These are phyloP conservation scores for Oceanodroma leucorhoa DNA, from an alignment of 2,797 vertebrate genomes.

Conservation along the genomic window DNA sequence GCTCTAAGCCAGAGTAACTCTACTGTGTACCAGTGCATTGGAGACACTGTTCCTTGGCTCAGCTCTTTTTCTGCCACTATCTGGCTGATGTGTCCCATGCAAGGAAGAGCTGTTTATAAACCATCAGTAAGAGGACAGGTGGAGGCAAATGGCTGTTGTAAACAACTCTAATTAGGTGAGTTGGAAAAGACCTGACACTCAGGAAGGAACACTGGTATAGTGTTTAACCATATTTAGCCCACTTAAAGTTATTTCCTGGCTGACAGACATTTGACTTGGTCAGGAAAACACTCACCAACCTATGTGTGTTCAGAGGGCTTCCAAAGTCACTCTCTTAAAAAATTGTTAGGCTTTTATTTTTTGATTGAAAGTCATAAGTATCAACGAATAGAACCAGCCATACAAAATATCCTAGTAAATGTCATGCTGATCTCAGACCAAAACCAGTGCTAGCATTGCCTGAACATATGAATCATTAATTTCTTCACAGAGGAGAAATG, in stretches of 20 bases:
- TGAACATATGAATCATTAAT: not conserved
- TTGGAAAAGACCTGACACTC: not conserved
- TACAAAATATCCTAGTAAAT: not conserved
- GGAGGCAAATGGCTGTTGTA: not conserved
- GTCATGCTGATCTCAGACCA: not conserved
- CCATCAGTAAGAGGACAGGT: not conserved
- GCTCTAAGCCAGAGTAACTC: not conserved
- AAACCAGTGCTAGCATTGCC: not conserved
- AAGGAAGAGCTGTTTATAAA: not conserved
- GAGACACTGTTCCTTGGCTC: not conserved
- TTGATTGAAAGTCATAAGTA: not conserved
- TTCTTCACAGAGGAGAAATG: not conserved
- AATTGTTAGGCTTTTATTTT: not conserved
- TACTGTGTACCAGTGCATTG: not conserved
- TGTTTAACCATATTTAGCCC: not conserved
- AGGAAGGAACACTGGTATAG: not conserved
- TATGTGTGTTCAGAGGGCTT: not conserved
- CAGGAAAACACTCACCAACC: not conserved
- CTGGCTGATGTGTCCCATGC: not conserved
- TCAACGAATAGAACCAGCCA: not conserved
- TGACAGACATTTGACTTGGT: not conserved
- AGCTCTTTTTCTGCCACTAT: not conserved
- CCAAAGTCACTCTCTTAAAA: not conserved
- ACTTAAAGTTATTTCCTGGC: not conserved
- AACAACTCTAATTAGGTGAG: conserved; percentile 9